Evolutionary conservation across 2,113 vertebrate genomes (phyloP), one percentile per base, ranked within the genome.

Genomic region (Elaphurus davidianus): DNA sequence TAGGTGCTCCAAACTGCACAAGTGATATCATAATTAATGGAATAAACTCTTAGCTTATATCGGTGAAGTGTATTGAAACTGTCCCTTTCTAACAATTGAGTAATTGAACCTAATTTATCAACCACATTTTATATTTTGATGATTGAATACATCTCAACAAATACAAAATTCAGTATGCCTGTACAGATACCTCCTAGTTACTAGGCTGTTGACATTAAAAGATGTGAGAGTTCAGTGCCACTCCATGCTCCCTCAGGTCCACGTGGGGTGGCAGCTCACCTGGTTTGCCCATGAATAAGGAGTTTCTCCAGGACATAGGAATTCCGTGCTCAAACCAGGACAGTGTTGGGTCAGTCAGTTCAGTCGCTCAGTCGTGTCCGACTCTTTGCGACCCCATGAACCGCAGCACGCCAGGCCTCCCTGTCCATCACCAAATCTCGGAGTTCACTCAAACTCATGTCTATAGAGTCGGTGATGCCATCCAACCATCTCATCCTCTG

Each of bases 201-300:
- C 62, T 83, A 10, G 50, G 78, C 78, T 52, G 28, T 59, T 50
- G 8, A 10, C 55, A n/a, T 28, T 47, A 25, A 82, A 55, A 47
- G 40, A 19, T 9, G 3, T 2, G 50, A 28, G 17, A 25, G 33
- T 2, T 43, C 45, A 43, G 16, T 25, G n/a, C 23, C 52, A 16
- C 50, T 23, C 47, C 40, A 17, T 13, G 2, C 8, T 5, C 5
- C 12, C 21, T 94, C 9, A 19, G 36, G 45, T 67, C 40, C 74
- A n/a, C 0, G 0, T 2, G 12, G 1, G 2, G 14, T 54, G 12
- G 27, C 15, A 25, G 17, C 5, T 33, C 30, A 47, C 67, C n/a
- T 74, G 8, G 36, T 74, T 90, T 79, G 43, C 54, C 55, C 15
- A 45, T 1, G n/a, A 92, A 40, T 27, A 19, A 54, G 14, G 59